phyloP scores from a whole-genome alignment of 2,113 vertebrate genomes.

The Pardalotus punctatus region DNA sequence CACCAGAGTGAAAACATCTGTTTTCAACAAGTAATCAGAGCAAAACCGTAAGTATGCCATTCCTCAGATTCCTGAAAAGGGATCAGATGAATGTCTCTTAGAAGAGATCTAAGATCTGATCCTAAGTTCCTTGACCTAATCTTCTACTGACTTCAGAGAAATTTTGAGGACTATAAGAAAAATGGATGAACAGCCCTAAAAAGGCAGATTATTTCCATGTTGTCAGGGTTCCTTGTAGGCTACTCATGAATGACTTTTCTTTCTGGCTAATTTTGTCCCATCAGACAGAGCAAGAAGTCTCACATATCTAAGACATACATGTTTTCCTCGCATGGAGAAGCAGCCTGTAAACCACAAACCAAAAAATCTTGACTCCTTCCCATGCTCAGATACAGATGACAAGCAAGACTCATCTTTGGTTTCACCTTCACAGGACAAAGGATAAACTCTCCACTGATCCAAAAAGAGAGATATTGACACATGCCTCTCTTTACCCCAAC shows the following conservation, averaged over 20 bases:
- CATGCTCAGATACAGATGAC: neutral
- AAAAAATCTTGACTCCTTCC: neutral
- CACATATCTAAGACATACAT: neutral
- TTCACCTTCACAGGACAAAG: neutral
- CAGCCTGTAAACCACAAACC: neutral
- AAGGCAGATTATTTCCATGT: neutral
- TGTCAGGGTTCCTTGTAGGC: neutral
- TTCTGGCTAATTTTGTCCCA: neutral
- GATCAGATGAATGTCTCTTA: neutral
- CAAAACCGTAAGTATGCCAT: fast-evolving
- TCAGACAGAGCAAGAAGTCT: neutral
- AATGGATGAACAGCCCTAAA: neutral
- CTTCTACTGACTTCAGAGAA: neutral
- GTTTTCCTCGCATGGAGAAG: neutral
- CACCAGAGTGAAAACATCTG: neutral
- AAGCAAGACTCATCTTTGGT: neutral
- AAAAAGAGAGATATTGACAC: neutral
- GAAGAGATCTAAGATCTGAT: neutral
- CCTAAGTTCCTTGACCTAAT: neutral
- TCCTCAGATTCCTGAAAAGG: neutral
- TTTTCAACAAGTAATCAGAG: neutral
- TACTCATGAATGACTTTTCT: neutral
- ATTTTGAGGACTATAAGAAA: neutral
- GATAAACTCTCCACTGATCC: neutral
- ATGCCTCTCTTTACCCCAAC: neutral